phyloP scores from a whole-genome alignment of 2,888 invertebrate genomes.

The Eurois occulta region DNA sequence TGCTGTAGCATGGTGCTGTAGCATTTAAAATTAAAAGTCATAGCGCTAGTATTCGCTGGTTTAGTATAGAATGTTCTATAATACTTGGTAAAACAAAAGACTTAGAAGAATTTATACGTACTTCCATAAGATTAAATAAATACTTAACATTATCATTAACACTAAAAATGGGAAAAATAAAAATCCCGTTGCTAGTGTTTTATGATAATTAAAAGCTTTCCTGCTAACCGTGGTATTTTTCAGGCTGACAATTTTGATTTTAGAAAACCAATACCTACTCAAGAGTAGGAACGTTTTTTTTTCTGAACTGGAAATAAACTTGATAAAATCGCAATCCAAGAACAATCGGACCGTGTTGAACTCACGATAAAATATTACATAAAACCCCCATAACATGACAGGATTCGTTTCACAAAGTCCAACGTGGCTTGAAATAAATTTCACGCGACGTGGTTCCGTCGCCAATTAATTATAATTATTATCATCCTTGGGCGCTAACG shows the following conservation, averaged over 20 bases:
- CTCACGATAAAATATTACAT: constrained; percentile 31
- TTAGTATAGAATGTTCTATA: too few species aligned
- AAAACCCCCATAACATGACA: constrained; percentile 41
- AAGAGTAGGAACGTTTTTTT: background rate
- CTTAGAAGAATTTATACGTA: background rate
- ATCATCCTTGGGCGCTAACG: constrained; percentile 42
- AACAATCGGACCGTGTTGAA: constrained; percentile 19
- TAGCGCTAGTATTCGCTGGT: too few species aligned
- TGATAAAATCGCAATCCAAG: background rate
- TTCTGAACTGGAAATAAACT: background rate
- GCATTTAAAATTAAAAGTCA: too few species aligned
- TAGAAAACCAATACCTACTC: background rate
- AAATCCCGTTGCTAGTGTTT: too few species aligned
- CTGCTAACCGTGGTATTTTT: background rate
- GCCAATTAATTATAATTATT: constrained; percentile 66
- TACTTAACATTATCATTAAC: too few species aligned
- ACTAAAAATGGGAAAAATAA: too few species aligned
- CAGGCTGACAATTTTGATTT: background rate
- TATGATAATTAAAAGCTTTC: too few species aligned
- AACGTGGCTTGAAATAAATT: constrained; percentile 65
- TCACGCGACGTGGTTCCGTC: constrained; percentile 65
- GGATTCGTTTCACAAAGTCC: constrained; percentile 51
- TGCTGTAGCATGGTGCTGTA: too few species aligned
- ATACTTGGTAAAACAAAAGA: background rate
- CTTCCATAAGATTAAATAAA: background rate